Conservation (phyloP, 2,888 invertebrate genomes). For the Ormyrus labotus region DNA sequence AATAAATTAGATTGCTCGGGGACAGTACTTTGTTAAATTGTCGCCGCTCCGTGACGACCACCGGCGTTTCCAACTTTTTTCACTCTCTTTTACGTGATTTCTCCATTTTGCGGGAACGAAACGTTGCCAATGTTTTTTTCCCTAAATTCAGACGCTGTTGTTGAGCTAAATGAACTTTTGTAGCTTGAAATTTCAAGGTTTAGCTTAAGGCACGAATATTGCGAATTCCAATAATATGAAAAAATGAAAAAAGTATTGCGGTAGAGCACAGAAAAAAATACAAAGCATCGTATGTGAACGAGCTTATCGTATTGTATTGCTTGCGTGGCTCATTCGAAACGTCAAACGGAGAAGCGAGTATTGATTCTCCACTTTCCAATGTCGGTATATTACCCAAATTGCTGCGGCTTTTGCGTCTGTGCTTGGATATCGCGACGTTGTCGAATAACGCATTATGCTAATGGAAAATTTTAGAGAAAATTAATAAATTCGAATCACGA, state of each 20-base stretch:
- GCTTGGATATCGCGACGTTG: slow-evolving; percentile 55
- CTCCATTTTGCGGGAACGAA: background rate
- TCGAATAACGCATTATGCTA: slow-evolving; percentile 61
- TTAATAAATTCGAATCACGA: slow-evolving; percentile 12
- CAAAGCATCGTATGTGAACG: background rate
- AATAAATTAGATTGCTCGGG: slow-evolving; percentile 45
- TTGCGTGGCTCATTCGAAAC: slow-evolving; percentile 15
- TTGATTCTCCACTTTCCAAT: slow-evolving; percentile 39
- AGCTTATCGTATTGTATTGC: slow-evolving; percentile 20
- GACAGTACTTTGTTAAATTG: slow-evolving; percentile 46
- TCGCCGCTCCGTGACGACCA: background rate
- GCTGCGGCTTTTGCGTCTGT: slow-evolving; percentile 20
- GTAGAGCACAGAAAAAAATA: too few species aligned
- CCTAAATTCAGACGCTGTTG: too few species aligned
- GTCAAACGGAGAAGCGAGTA: slow-evolving; percentile 26
- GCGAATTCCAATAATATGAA: too few species aligned
- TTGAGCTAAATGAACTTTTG: too few species aligned
- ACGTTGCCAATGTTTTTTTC: background rate
- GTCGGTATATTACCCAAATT: slow-evolving; percentile 44
- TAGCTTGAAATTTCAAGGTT: too few species aligned
- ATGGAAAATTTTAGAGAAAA: slow-evolving; percentile 61
- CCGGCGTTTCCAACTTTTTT: slow-evolving; percentile 5
- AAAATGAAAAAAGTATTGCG: too few species aligned
- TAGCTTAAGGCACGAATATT: too few species aligned
- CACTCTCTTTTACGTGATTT: background rate